A percentile compares a stretch with the other conserved stretches of the same genome.
Evolutionary conservation across 1,140 invertebrate genomes (phyloP).

Genomic region (Ceratitis capitata): DNA sequence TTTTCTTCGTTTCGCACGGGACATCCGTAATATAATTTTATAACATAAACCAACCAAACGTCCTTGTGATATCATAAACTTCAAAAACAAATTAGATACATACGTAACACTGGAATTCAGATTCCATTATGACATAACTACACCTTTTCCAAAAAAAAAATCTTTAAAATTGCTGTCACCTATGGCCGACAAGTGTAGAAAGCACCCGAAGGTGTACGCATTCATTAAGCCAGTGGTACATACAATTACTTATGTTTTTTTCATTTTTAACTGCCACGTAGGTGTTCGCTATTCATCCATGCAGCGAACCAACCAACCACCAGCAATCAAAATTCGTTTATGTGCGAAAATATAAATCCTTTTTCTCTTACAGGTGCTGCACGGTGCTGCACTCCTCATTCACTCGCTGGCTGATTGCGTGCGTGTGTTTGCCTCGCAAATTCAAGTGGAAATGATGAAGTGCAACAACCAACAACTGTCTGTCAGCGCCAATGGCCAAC

Average conservation of each 20-base stretch:
- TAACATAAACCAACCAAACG: too few species aligned
- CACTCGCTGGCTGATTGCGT: background rate
- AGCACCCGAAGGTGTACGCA: too few species aligned
- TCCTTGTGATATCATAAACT: too few species aligned
- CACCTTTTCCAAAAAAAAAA: background rate
- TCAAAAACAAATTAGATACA: too few species aligned
- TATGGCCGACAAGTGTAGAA: too few species aligned
- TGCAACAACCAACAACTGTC: background rate
- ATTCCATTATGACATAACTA: too few species aligned
- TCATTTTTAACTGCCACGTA: too few species aligned
- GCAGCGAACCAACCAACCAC: background rate
- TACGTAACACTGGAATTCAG: too few species aligned
- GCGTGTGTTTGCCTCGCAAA: background rate
- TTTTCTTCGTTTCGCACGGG: too few species aligned
- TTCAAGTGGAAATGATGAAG: slow-evolving; percentile 28
- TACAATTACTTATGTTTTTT: too few species aligned
- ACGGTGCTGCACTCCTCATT: background rate
- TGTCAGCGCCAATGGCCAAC: background rate
- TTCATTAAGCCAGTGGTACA: too few species aligned
- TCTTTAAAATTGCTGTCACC: background rate
- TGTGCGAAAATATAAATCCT: slow-evolving; percentile 15
- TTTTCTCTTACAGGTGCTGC: background rate
- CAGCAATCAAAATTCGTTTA: slow-evolving; percentile 21
- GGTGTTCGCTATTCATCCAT: background rate
- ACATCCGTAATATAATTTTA: too few species aligned